phyloP scores from a whole-genome alignment of 1,140 invertebrate species.

The Trichomalopsis sarcophagae region DNA sequence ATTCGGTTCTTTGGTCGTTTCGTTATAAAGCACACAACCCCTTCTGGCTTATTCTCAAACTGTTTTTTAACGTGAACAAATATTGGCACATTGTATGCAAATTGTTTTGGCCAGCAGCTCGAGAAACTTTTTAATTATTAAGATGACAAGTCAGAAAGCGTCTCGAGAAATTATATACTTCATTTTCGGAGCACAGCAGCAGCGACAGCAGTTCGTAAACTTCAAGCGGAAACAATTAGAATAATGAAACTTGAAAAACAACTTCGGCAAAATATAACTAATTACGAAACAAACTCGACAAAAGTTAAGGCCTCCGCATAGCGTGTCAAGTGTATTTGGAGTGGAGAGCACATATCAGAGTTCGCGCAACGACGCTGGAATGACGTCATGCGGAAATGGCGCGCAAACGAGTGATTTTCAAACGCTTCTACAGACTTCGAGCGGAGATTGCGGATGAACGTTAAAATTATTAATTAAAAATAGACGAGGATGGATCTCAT shows the following conservation, averaged over 20 bases:
- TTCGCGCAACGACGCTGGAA: too few species aligned
- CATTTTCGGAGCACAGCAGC: not conserved
- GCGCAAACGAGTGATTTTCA: constrained; percentile 14
- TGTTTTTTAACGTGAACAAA: too few species aligned
- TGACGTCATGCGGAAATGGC: constrained; percentile 25
- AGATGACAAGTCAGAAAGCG: not conserved
- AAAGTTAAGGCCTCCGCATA: not conserved
- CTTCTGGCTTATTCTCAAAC: too few species aligned
- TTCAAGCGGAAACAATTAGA: not conserved
- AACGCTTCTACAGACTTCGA: not conserved
- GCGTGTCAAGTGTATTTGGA: not conserved
- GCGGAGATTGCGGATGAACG: not conserved
- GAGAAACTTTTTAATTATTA: too few species aligned
- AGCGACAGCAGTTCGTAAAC: too few species aligned
- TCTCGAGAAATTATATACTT: not conserved
- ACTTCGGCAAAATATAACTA: not conserved
- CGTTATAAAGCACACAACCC: too few species aligned
- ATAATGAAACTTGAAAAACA: not conserved
- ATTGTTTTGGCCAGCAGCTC: too few species aligned
- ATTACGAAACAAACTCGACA: not conserved
- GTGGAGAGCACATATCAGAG: not conserved
- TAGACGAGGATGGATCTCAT: not conserved
- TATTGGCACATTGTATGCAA: too few species aligned
- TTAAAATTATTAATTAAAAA: not conserved
- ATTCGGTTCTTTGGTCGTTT: not conserved